Evolutionary conservation across 2,113 vertebrate species (phyloP), one percentile per base, ranked within the genome.

Genomic region (Seriola quinqueradiata): DNA sequence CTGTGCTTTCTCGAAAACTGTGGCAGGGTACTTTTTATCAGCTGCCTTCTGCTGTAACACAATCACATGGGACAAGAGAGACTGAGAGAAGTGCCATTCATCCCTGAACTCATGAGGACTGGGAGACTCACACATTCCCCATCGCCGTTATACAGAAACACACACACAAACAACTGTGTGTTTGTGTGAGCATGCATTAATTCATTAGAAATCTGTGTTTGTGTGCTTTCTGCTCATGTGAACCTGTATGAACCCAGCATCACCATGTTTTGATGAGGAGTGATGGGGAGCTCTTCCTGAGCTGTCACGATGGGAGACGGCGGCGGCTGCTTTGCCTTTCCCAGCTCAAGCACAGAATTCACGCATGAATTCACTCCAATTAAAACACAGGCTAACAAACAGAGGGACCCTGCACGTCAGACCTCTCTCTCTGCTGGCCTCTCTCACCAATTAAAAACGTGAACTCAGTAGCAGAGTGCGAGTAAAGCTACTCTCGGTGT

Each of bases 281-380:
- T 17, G 79, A 83, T 46, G 52, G 70, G 63, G 38, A 60, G 71
- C 52, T 82, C 77, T 46, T 57, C 50, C 38, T 34, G 50, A 79
- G 69, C 65, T 32, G 55, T 60, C 50, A 3, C 2, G 63, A 77
- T 16, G 58, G 64, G 75, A 58, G 73, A 75, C 79, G 70, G 48
- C 80, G 44, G 65, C 46, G 6, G 10, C 71, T 61, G 81, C 70
- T 72, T 87, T 75, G 11, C 32, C 28, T 74, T 48, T 83, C 73
- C 57, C 55, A 66, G 77, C 59, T 84, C 61, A 3, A 55, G 58
- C 59, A 28, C 67, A 32, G 70, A n/a, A n/a, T 87, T 91, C 83
- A 85, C 55, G 71, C 83, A 59, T 70, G 87, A 87, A 77, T 48
- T 87, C 60, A 65, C 83, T 42, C 75, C 90, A 90, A 90, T 90